A percentile compares a stretch with the other conserved stretches of the same genome.
These are phyloP conservation scores for Semnornis frantzii DNA, from an alignment of 2,113 vertebrate genomes.

Conservation along the genomic window DNA sequence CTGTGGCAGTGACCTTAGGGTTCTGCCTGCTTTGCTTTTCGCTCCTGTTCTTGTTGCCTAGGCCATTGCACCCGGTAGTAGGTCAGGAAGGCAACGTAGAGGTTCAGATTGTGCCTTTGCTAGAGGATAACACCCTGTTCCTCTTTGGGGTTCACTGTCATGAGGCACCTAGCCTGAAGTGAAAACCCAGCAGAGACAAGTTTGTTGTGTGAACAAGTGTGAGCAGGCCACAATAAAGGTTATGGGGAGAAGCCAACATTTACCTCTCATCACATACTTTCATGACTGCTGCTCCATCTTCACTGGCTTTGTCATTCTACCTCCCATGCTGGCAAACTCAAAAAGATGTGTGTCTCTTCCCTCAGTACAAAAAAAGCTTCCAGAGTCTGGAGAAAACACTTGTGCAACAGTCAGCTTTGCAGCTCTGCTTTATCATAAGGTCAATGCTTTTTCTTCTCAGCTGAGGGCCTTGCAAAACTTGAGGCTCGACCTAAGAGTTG, in stretches of 20 bases:
- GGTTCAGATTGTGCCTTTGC: neutral
- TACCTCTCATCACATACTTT: neutral
- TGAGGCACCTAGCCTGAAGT: neutral
- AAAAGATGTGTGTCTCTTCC: neutral
- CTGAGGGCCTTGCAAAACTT: neutral
- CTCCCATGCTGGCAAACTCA: neutral
- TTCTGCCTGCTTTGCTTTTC: neutral
- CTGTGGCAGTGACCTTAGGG: neutral
- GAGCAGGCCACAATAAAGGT: neutral
- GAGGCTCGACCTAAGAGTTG: neutral
- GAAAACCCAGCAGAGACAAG: constrained; percentile 24
- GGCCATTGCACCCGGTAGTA: fast-evolving
- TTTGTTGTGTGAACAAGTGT: constrained; percentile 17
- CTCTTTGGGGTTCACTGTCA: neutral
- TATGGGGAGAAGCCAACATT: constrained; percentile 10
- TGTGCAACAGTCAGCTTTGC: neutral
- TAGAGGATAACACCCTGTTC: neutral
- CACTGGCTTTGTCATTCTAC: neutral
- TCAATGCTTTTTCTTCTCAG: neutral
- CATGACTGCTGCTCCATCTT: neutral
- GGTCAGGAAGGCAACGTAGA: neutral
- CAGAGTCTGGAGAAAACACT: neutral
- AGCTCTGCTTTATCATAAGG: neutral
- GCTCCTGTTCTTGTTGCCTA: neutral
- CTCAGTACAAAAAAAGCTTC: neutral